Evolutionary conservation across 1,140 invertebrate genomes (phyloP).

Genomic region (Diabrotica undecimpunctata): DNA sequence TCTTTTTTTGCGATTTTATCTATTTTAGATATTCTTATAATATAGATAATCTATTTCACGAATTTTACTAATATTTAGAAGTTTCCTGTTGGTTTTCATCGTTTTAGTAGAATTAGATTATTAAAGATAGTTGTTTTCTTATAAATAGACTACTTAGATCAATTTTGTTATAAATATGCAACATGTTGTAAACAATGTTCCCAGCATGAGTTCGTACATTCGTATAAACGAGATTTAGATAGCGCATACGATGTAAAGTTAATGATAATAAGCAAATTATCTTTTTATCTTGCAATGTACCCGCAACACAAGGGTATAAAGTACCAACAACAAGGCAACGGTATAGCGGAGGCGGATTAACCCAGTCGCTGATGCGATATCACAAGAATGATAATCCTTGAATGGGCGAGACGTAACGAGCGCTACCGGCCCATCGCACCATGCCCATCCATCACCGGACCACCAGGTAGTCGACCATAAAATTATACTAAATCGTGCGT

Average conservation of each 20-base stretch:
- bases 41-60: too few relatives aligned
- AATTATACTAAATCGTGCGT: conserved; percentile 48
- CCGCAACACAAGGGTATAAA: not conserved
- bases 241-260: not conserved
- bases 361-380: conserved; percentile 32
- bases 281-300: not conserved
- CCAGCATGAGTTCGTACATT: too few relatives aligned
- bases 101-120: too few relatives aligned
- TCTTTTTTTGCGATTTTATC: conserved; percentile 46
- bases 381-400: conserved; percentile 44
- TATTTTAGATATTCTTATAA: conserved; percentile 17
- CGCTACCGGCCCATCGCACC: conserved; percentile 39
- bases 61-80: too few relatives aligned
- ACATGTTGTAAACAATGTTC: too few relatives aligned
- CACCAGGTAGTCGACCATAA: conserved; percentile 44
- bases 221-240: too few relatives aligned
- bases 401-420: conserved; percentile 41
- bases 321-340: not conserved
- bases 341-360: conserved; percentile 6
- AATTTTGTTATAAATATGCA: too few relatives aligned
- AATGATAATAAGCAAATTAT: not conserved
- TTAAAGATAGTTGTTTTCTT: too few relatives aligned
- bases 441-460: conserved; percentile 42
- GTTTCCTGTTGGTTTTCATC: too few relatives aligned
- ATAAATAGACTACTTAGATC: too few relatives aligned